phyloP scores from a whole-genome alignment of 2,113 vertebrate genomes.

The Xiphophorus maculatus region DNA sequence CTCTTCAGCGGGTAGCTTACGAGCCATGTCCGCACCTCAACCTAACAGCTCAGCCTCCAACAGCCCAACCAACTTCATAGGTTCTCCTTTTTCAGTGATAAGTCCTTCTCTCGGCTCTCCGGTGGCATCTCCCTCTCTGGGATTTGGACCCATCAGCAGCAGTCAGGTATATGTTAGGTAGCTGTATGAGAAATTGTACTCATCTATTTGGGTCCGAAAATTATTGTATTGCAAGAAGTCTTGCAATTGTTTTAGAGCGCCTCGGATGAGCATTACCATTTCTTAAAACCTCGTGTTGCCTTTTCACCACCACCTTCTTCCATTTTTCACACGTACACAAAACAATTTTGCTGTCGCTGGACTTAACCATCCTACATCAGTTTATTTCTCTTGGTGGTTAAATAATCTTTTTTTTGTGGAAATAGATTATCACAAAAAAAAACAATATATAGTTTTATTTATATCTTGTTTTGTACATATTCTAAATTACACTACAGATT shows the following conservation, averaged over 20 bases:
- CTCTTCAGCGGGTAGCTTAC: conserved; percentile 59
- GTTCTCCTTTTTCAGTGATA: conserved; percentile 88
- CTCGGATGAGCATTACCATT: not conserved
- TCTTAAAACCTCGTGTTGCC: not conserved
- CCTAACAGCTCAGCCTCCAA: conserved; percentile 84
- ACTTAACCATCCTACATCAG: too few species aligned
- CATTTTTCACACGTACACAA: not conserved
- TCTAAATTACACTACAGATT: not conserved
- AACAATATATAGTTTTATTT: not conserved
- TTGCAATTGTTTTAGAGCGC: not conserved
- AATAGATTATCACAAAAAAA: not conserved
- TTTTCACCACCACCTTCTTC: not conserved
- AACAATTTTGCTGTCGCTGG: too few species aligned
- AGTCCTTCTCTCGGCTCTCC: conserved; percentile 88
- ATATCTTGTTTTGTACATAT: not conserved
- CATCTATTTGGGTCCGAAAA: not conserved
- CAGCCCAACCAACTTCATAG: conserved; percentile 82
- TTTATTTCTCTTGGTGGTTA: not conserved
- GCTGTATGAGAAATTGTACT: not conserved
- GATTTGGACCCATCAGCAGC: conserved; percentile 88
- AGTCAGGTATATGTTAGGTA: conserved; percentile 80
- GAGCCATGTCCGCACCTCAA: conserved; percentile 80
- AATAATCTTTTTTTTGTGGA: not conserved
- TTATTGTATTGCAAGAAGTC: not conserved
- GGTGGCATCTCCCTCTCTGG: conserved; percentile 84